A percentile compares a stretch with the other conserved stretches of the same genome.
phyloP scores from a whole-genome alignment of 1,140 invertebrate species.

The Holotrichia oblita region DNA sequence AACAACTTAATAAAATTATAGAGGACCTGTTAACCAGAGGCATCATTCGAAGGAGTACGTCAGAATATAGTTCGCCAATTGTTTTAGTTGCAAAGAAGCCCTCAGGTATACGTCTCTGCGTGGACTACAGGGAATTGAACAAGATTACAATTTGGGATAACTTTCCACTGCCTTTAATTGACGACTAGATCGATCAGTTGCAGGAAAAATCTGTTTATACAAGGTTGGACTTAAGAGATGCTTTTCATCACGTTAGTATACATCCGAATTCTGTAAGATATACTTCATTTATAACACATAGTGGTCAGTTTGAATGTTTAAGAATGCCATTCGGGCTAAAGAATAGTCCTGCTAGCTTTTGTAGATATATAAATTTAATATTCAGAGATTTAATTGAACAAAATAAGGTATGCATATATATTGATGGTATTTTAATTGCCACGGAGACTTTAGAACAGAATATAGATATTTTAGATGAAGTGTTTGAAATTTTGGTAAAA shows the following conservation, averaged over 20 bases:
- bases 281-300: constrained; percentile 43
- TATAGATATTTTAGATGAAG: constrained; percentile 43
- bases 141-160: constrained; percentile 51
- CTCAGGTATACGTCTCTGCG: constrained; percentile 52
- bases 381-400: constrained; percentile 36
- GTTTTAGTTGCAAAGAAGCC: constrained; percentile 52
- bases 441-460: constrained; percentile 45
- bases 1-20: constrained; percentile 36
- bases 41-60: constrained; percentile 50
- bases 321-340: constrained; percentile 39
- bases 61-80: constrained; percentile 51
- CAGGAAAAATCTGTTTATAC: constrained; percentile 32
- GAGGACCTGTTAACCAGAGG: constrained; percentile 31
- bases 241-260: constrained; percentile 37
- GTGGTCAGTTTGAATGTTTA: constrained; percentile 42
- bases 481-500: constrained; percentile 37
- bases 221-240: constrained; percentile 39
- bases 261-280: constrained; percentile 34
- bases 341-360: constrained; percentile 34
- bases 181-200: constrained; percentile 40
- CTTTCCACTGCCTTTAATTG: constrained; percentile 53
- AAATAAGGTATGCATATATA: constrained; percentile 41
- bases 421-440: constrained; percentile 49
- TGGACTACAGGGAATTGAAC: constrained; percentile 55
- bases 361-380: constrained; percentile 29